Percentiles rank a stretch among this genome's conserved stretches.
These are phyloP conservation scores for Pasiphila rectangulata DNA, from an alignment of 2,888 invertebrate species.

Conservation along the genomic window DNA sequence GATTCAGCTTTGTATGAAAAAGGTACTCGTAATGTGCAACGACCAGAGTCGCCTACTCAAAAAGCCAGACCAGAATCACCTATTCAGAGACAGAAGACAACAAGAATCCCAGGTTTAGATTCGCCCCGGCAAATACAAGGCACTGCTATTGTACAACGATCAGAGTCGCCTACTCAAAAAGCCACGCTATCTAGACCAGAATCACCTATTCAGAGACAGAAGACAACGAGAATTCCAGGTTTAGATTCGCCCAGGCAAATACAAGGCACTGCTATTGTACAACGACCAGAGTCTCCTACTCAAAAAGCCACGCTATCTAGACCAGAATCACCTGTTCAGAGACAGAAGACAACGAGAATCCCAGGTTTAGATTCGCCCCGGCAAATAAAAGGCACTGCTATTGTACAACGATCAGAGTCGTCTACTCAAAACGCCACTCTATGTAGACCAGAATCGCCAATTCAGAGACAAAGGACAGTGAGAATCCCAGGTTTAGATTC, in stretches of 20 bases:
- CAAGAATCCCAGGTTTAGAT: neutral
- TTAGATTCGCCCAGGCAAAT: neutral
- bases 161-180: neutral
- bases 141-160: neutral
- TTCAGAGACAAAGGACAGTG: neutral
- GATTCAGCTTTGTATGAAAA: neutral
- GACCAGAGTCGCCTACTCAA: neutral
- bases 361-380: neutral
- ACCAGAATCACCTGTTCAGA: neutral
- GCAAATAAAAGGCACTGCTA: neutral
- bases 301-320: too few species aligned
- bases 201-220: neutral
- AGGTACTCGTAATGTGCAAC: neutral
- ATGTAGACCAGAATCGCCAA: neutral
- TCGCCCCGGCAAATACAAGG: neutral
- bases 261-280: neutral
- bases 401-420: neutral
- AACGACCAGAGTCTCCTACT: neutral
- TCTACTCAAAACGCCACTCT: too few species aligned
- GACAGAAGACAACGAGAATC: neutral
- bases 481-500: neutral
- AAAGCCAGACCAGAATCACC: neutral
- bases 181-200: too few species aligned
- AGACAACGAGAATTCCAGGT: neutral
- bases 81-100: neutral